Evolutionary conservation across 2,113 vertebrate genomes (phyloP).

Genomic region (Eudyptes chrysolophus): DNA sequence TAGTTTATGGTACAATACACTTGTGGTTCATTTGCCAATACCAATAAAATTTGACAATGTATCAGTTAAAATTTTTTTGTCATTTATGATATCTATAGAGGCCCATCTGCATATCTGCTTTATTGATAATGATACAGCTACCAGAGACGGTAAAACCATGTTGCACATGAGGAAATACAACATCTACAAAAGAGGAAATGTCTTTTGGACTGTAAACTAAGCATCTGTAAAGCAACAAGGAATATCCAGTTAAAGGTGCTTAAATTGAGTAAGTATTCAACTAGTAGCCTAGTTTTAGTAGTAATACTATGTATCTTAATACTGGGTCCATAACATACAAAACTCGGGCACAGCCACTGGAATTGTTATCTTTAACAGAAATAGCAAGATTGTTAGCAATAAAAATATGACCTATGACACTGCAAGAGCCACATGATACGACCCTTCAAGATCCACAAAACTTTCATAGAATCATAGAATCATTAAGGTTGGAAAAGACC

Average conservation of each 20-base stretch:
- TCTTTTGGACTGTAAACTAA: not conserved
- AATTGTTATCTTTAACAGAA: not conserved
- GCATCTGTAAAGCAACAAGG: not conserved
- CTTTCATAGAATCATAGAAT: not conserved
- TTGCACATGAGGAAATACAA: not conserved
- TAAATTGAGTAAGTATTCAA: not conserved
- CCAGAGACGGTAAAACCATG: not conserved
- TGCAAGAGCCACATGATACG: not conserved
- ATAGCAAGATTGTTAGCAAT: not conserved
- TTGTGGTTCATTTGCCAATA: constrained; percentile 51
- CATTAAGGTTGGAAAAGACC: no score
- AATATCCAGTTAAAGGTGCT: not conserved
- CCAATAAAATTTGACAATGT: not conserved
- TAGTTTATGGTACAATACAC: constrained; percentile 16
- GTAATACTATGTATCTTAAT: not conserved
- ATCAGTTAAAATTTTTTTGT: not conserved
- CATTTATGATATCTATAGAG: not conserved
- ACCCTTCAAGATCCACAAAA: not conserved
- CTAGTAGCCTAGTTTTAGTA: not conserved
- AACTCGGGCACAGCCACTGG: not conserved
- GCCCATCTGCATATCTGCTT: not conserved
- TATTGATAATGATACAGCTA: not conserved
- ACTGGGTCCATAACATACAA: not conserved
- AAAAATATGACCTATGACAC: not conserved
- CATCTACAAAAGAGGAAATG: not conserved